A percentile compares a stretch with the other conserved stretches of the same genome.
These are phyloP conservation scores for Dorcus parallelipipedus DNA, from an alignment of 2,888 invertebrate genomes.

Conservation along the genomic window DNA sequence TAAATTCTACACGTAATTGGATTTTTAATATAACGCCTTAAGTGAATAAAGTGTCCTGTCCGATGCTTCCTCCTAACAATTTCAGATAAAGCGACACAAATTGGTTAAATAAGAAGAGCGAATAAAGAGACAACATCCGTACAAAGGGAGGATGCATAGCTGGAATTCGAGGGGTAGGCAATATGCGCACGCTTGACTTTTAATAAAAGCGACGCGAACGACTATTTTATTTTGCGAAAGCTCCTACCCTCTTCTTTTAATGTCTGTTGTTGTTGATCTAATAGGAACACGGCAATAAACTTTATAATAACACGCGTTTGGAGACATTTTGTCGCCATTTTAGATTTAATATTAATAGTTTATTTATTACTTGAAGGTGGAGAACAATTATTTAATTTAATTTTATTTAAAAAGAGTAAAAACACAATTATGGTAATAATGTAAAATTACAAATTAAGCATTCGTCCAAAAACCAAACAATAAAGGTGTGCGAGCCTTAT, in stretches of 20 bases:
- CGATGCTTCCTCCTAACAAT: background rate
- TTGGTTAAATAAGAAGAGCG: slow-evolving; percentile 38
- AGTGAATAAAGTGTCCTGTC: background rate
- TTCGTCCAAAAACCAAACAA: too few relatives aligned
- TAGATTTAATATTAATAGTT: too few relatives aligned
- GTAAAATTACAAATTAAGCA: too few relatives aligned
- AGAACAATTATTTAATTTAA: too few relatives aligned
- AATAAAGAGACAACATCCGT: slow-evolving; percentile 36
- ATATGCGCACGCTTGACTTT: slow-evolving; percentile 47
- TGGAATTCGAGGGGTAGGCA: slow-evolving; percentile 36
- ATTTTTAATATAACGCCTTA: background rate
- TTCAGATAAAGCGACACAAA: slow-evolving; percentile 5
- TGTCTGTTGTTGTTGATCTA: slow-evolving; percentile 32
- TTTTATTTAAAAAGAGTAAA: too few relatives aligned
- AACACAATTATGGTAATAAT: too few relatives aligned
- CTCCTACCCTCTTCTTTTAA: slow-evolving; percentile 30
- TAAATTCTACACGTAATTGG: background rate
- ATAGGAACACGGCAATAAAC: slow-evolving; percentile 28
- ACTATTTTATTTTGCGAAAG: slow-evolving; percentile 42
- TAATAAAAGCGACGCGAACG: slow-evolving; percentile 46
- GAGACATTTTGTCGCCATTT: too few relatives aligned
- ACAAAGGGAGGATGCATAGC: slow-evolving; percentile 25
- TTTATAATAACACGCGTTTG: slow-evolving; percentile 23
- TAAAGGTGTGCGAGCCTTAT: too few relatives aligned
- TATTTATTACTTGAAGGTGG: too few relatives aligned